phyloP scores from a whole-genome alignment of 2,888 invertebrate genomes.

The Tetragonula carbonaria region DNA sequence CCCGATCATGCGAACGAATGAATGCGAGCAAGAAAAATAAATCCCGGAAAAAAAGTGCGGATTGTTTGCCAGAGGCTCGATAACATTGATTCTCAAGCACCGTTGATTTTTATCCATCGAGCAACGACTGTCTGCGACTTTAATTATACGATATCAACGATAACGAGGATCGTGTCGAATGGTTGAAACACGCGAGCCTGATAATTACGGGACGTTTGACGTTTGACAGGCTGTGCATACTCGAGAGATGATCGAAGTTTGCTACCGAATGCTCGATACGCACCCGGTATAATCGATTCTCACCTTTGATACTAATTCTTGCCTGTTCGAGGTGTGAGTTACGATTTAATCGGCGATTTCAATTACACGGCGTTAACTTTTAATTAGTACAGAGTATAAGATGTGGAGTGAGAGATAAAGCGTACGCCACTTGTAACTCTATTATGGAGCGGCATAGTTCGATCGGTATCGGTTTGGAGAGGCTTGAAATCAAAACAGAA shows the following conservation, averaged over 20 bases:
- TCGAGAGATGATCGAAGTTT: constrained; percentile 43
- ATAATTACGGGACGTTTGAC: constrained; percentile 55
- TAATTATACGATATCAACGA: constrained; percentile 60
- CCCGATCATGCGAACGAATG: constrained; percentile 33
- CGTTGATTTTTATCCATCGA: constrained; percentile 27
- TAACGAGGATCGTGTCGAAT: constrained; percentile 42
- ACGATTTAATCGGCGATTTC: constrained; percentile 28
- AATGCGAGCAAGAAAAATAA: constrained; percentile 32
- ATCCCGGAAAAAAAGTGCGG: constrained; percentile 36
- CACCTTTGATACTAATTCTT: constrained; percentile 26
- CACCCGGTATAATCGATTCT: constrained; percentile 15
- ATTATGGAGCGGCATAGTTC: neutral
- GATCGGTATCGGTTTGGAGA: neutral
- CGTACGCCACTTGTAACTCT: neutral
- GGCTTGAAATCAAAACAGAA: neutral
- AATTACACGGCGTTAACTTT: constrained; percentile 1
- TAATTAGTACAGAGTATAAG: constrained; percentile 16
- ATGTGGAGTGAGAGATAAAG: neutral
- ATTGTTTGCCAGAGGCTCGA: constrained; percentile 34
- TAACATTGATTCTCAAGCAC: constrained; percentile 30
- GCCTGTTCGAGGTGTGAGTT: neutral
- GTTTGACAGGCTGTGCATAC: constrained; percentile 48
- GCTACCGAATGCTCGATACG: constrained; percentile 30
- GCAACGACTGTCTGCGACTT: constrained; percentile 31
- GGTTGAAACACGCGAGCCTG: constrained; percentile 38